Conservation (phyloP, 1,140 invertebrate species). For the Drosophila jambulina region DNA sequence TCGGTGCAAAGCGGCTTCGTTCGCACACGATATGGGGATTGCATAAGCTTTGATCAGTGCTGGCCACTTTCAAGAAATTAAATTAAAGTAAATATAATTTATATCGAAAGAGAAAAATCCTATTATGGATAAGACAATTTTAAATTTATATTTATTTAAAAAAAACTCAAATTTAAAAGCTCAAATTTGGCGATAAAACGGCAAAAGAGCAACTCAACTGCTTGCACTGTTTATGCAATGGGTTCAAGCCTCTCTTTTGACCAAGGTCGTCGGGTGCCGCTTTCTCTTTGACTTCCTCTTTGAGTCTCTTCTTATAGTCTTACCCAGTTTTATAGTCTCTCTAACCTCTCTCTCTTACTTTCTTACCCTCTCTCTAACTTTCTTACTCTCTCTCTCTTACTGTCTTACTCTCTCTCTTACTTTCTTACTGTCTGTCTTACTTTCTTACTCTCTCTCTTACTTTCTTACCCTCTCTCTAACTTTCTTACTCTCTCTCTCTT, state of each 20-base stretch:
- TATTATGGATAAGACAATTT: too few species aligned
- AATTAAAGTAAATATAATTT: neutral
- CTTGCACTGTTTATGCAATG: conserved; percentile 40
- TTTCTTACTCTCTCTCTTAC: neutral
- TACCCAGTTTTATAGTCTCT: too few species aligned
- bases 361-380: neutral
- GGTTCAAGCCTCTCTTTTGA: neutral
- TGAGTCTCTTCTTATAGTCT: neutral
- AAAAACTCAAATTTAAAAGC: neutral
- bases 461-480: conserved; percentile 36
- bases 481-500: neutral
- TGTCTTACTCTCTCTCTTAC: conserved; percentile 36
- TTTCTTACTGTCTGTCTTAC: too few species aligned
- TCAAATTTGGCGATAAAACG: neutral
- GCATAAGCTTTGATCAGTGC: conserved; percentile 1
- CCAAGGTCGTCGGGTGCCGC: conserved; percentile 48
- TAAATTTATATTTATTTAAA: too few species aligned
- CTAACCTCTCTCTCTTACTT: conserved; percentile 26
- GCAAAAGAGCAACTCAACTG: neutral
- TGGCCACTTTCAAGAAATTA: neutral
- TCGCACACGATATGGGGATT: conserved; percentile 18
- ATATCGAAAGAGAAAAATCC: neutral
- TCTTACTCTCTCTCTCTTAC: neutral
- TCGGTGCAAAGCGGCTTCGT: neutral
- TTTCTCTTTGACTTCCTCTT: conserved; percentile 10